phyloP scores from a whole-genome alignment of 1,140 invertebrate genomes.

The Drosophila suzukii region DNA sequence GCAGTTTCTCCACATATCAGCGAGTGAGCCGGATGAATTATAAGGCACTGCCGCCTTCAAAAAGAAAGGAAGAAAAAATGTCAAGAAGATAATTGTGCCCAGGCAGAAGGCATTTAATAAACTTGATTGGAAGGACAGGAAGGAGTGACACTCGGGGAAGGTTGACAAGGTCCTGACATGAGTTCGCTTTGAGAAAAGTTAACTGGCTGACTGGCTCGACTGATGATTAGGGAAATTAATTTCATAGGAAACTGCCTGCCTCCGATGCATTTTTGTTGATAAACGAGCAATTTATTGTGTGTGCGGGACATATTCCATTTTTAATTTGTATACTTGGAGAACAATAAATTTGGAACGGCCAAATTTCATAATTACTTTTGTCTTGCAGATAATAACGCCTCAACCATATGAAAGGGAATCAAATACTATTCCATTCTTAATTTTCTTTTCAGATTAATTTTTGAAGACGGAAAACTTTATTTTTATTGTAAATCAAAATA shows the following conservation, averaged over 20 bases:
- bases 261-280: slow-evolving; percentile 29
- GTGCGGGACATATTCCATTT: neutral
- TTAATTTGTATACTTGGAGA: neutral
- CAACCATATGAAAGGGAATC: too few relatives aligned
- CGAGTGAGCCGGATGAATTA: slow-evolving; percentile 43
- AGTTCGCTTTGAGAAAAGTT: slow-evolving; percentile 42
- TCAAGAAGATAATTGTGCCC: slow-evolving; percentile 76
- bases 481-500: too few relatives aligned
- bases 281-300: slow-evolving; percentile 22
- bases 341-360: too few relatives aligned
- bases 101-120: slow-evolving; percentile 68
- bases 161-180: slow-evolving; percentile 49
- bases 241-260: slow-evolving; percentile 65
- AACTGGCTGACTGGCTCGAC: slow-evolving; percentile 64
- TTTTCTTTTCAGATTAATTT: too few relatives aligned
- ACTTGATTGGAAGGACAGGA: slow-evolving; percentile 35
- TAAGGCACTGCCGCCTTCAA: slow-evolving; percentile 48
- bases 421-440: too few relatives aligned
- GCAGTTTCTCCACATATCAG: slow-evolving; percentile 49
- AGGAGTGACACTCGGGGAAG: slow-evolving; percentile 16
- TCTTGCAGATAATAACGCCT: too few relatives aligned
- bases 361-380: neutral
- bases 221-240: slow-evolving; percentile 75
- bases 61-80: slow-evolving; percentile 53
- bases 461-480: too few relatives aligned